Evolutionary conservation across 2,797 vertebrate species (phyloP).

Genomic region (Eidolon dupreanum): DNA sequence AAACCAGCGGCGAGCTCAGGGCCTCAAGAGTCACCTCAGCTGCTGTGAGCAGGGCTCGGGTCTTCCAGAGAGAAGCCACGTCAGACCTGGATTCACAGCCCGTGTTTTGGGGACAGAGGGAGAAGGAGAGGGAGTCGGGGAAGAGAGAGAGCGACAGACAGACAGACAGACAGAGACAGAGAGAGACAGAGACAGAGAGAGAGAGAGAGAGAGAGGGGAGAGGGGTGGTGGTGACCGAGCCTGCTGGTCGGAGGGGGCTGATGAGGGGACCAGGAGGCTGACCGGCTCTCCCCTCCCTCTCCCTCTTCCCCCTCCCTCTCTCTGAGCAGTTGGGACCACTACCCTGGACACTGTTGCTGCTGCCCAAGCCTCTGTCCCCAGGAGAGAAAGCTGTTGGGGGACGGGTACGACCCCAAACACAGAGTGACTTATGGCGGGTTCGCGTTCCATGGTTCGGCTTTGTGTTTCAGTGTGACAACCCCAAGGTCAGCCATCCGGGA

Average conservation of each 20-base stretch:
- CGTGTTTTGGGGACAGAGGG: rapidly evolving
- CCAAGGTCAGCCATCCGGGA: rapidly evolving
- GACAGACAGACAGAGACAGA: too few species aligned
- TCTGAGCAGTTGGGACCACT: not conserved
- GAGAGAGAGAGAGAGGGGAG: not conserved
- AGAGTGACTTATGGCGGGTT: not conserved
- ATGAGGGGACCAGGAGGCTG: not conserved
- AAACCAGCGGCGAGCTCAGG: not conserved
- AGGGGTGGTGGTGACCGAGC: not conserved
- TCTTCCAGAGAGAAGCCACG: not conserved
- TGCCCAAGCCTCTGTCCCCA: not conserved
- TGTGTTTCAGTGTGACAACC: not conserved
- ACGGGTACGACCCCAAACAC: rapidly evolving
- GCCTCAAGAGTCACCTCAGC: rapidly evolving
- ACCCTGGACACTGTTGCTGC: not conserved
- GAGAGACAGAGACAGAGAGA: too few species aligned
- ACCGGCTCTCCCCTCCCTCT: rapidly evolving
- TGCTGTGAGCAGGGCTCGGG: rapidly evolving
- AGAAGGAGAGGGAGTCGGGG: not conserved
- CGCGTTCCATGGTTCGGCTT: rapidly evolving
- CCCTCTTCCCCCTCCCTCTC: rapidly evolving
- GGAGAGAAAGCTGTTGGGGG: not conserved
- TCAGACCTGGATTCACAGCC: not conserved
- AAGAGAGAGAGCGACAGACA: not conserved
- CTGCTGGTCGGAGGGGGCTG: not conserved